Percentiles rank a stretch among this genome's conserved stretches.
These are phyloP conservation scores for Drosophila mimica DNA, from an alignment of 2,888 invertebrate species.

Conservation along the genomic window DNA sequence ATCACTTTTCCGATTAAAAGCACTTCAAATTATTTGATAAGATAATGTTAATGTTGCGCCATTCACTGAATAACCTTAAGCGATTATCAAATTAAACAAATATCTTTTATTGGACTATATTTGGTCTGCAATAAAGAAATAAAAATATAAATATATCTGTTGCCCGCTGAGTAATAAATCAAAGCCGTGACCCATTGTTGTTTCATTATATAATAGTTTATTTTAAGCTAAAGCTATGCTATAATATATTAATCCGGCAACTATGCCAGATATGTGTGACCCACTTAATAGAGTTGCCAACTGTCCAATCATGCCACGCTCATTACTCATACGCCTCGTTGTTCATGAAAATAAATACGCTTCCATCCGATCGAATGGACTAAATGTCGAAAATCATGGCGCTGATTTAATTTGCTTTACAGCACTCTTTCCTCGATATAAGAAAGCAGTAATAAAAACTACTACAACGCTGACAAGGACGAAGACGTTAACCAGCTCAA, in stretches of 20 bases:
- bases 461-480: not conserved
- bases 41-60: not conserved
- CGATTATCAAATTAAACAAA: not conserved
- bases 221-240: constrained; percentile 1
- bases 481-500: constrained; percentile 43
- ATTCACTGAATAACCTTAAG: not conserved
- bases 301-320: constrained; percentile 41
- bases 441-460: constrained; percentile 5
- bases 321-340: constrained; percentile 55
- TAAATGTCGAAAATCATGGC: constrained; percentile 52
- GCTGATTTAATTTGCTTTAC: constrained; percentile 69
- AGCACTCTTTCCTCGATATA: constrained; percentile 29
- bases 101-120: not conserved
- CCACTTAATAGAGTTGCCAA: constrained; percentile 33
- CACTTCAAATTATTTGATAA: not conserved
- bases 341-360: constrained; percentile 11
- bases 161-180: not conserved
- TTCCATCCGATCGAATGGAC: constrained; percentile 21
- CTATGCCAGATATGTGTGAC: constrained; percentile 8
- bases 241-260: constrained; percentile 5
- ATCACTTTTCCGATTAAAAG: no score
- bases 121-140: not conserved
- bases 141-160: not conserved
- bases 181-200: not conserved
- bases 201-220: not conserved